Conservation (phyloP, 2,113 vertebrate species). For the Eidolon helvum region DNA sequence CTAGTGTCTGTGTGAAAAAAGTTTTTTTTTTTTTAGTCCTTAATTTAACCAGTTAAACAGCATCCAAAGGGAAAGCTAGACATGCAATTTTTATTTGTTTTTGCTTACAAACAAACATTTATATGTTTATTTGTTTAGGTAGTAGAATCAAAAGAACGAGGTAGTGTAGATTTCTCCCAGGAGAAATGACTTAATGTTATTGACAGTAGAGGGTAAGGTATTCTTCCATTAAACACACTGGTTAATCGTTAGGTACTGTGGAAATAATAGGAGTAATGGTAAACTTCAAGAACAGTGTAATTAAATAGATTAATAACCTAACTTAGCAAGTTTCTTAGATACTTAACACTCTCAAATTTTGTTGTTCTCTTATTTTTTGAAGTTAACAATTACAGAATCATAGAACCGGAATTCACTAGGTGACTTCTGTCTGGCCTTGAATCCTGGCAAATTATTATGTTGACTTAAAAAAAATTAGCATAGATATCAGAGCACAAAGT, state of each 20-base stretch:
- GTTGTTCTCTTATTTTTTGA: background rate
- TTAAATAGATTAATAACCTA: background rate
- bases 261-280: background rate
- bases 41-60: background rate
- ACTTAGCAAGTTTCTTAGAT: constrained; percentile 30
- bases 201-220: constrained; percentile 2
- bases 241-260: background rate
- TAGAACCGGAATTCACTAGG: background rate
- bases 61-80: background rate
- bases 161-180: background rate
- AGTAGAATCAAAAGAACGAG: background rate
- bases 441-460: background rate
- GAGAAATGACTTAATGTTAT: constrained; percentile 10
- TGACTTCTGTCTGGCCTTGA: background rate
- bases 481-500: background rate
- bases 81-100: constrained; percentile 23
- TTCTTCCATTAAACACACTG: background rate
- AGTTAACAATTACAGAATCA: background rate
- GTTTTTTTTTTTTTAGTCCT: background rate
- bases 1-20: background rate
- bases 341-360: constrained; percentile 3
- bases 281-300: background rate
- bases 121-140: constrained; percentile 27
- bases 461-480: constrained; percentile 12
- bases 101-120: background rate